Evolutionary conservation across 2,113 vertebrate genomes (phyloP), one percentile per base, ranked within the genome.

Genomic region (Orycteropus afer): DNA sequence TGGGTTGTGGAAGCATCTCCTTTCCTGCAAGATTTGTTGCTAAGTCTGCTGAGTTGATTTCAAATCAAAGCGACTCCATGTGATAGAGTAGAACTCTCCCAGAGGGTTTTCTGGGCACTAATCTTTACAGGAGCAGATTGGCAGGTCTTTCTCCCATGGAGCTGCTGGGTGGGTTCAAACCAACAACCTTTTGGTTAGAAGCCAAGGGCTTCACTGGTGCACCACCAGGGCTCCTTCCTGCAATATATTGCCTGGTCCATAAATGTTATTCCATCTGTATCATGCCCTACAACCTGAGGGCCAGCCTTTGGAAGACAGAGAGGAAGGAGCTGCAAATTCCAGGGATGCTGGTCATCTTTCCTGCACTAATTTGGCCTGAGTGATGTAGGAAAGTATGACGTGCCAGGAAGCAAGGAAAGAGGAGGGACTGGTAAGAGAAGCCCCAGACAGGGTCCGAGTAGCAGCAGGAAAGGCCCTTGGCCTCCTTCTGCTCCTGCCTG

Each of bases 391-490:
- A 6, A 12, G 45, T 5, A 61, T 37, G n/a, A 69, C 5, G 37
- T 37, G 13, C 11, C 76, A 65, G 45, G 69, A 69, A 49, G 42
- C 27, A 45, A 55, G 32, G 13, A 37, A 29, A 27, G 20, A 51
- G 40, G 53, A 63, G 51, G 42, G 78, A 4, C 78, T 55, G 45
- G n/a, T 15, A 69, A 59, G 37, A 27, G 40, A 67, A 47, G 23
- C 22, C 14, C 3, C 34, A 74, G 40, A 22, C 42, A 61, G 40
- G 51, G 67, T 71, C 61, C 13, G 40, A 45, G 65, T 1, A 63
- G 76, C 40, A 61, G 61, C 71, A 93, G 87, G 76, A 89, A 81
- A 91, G 42, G 59, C 15, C 86, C 69, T 23, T 27, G 34, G 91
- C n/a, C 82, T 63, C 89, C 79, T 83, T 32, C 63, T 73, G 73